These are phyloP conservation scores for Drosophila ironensis DNA, from an alignment of 1,140 invertebrate genomes.

Conservation along the genomic window DNA sequence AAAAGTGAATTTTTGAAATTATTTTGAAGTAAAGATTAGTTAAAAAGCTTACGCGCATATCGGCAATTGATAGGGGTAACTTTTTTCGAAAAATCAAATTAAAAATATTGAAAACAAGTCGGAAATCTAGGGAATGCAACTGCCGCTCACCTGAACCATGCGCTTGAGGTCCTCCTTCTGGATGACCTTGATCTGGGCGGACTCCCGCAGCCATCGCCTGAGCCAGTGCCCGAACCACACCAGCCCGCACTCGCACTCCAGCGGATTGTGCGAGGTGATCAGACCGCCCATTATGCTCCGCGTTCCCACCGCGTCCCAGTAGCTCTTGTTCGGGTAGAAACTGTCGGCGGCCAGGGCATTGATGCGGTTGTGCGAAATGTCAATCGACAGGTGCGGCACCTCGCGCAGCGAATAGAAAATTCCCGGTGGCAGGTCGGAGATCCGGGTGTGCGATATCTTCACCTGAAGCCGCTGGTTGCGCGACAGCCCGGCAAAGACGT, in stretches of 20 bases:
- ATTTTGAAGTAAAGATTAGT: no score
- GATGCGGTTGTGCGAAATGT: constrained; percentile 91
- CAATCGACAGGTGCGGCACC: constrained; percentile 90
- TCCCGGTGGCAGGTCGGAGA: constrained; percentile 89
- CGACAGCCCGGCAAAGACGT: constrained; percentile 87
- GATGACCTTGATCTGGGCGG: constrained; percentile 83
- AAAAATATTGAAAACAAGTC: constrained; percentile 23
- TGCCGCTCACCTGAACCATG: constrained; percentile 81
- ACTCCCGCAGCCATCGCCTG: constrained; percentile 91
- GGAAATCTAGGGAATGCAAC: no score
- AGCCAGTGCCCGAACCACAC: constrained; percentile 95
- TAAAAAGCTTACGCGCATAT: constrained; percentile 80
- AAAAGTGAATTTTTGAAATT: background rate
- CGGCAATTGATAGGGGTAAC: constrained; percentile 73
- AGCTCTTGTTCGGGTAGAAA: constrained; percentile 91
- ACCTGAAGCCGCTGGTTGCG: constrained; percentile 87
- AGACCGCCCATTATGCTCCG: constrained; percentile 88
- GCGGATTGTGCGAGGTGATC: constrained; percentile 90
- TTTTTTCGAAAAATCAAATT: constrained; percentile 50
- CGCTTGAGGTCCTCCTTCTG: constrained; percentile 79
- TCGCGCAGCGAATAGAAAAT: constrained; percentile 89
- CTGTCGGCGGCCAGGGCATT: constrained; percentile 90
- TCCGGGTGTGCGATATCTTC: constrained; percentile 88
- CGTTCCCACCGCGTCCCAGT: constrained; percentile 92
- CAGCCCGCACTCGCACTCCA: constrained; percentile 93